A percentile compares a stretch with the other conserved stretches of the same genome.
These are phyloP conservation scores for Phyllostomus discolor DNA, from an alignment of 2,113 vertebrate genomes.

Conservation along the genomic window DNA sequence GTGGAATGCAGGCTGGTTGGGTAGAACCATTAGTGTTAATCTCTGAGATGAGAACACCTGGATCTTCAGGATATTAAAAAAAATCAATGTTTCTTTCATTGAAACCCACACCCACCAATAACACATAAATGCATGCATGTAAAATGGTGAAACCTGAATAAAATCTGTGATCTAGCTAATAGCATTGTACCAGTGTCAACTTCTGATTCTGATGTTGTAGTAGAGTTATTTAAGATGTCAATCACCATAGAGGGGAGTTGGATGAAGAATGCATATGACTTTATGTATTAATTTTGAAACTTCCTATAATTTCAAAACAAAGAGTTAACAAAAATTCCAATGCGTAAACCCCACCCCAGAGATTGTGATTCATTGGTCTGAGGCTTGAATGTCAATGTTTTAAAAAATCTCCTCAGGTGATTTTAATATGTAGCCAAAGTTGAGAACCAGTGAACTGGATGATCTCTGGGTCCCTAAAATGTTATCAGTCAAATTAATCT, in stretches of 20 bases:
- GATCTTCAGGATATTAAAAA: background rate
- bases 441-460: background rate
- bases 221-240: background rate
- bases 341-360: background rate
- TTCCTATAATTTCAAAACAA: background rate
- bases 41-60: background rate
- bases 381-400: background rate
- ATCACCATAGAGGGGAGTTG: background rate
- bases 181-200: background rate
- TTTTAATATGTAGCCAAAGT: background rate
- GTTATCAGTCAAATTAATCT: conserved; percentile 36
- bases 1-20: background rate
- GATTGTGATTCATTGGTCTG: background rate
- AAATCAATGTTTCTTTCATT: background rate
- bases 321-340: background rate
- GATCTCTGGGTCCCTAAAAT: conserved; percentile 10
- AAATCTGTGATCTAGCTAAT: background rate
- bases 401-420: background rate
- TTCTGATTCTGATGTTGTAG: background rate
- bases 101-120: background rate
- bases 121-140: background rate
- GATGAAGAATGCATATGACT: background rate
- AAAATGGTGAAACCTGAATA: background rate
- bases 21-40: background rate
- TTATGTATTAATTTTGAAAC: background rate